Evolutionary conservation across 2,888 invertebrate genomes (phyloP), one percentile per base, ranked within the genome.

Genomic region (Drosophila maculinotata): DNA sequence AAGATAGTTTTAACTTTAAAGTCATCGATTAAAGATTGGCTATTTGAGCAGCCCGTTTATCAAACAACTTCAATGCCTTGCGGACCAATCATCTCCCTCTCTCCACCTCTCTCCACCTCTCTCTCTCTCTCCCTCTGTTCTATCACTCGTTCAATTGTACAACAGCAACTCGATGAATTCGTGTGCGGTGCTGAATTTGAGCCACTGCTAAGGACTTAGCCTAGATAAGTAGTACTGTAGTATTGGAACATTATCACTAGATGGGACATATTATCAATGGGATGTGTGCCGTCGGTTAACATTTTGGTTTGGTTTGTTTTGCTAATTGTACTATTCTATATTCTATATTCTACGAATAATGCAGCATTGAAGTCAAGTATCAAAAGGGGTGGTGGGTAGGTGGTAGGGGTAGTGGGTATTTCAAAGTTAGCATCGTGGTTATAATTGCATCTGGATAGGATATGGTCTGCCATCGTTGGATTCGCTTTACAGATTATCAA

Each of bases 381-480:
- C 54, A 71, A 70, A 70, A 54, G 30, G 3, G 38, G 30, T 36
- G 31, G 26, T 39, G 28, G 42, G 25, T 38, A 1, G 23, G 41
- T 36, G 41, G 12, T 4, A 10, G 3, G 28, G 33, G 3, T n/a
- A n/a, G n/a, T n/a, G n/a, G n/a, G n/a, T n/a, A n/a, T n/a, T n/a
- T n/a, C n/a, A n/a, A n/a, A 8, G 20, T 39, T 28, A 42, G 20
- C 23, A 25, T 38, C 9, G 14, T 38, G 51, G 26, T 33, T 36
- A 9, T 23, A 38, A 28, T 51, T 66, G 47, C 53, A 51, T 68
- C 17, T 38, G 65, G 44, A 9, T 14, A 62, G 63, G 76, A 83
- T 83, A 83, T 82, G 82, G 68, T 67, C 52, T 67, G 52, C 73
- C 58, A 70, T 76, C 66, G 79, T 71, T 69, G 78, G 78, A 74